These are phyloP conservation scores for Semaprochilodus insignis DNA, from an alignment of 2,797 vertebrate genomes.

Conservation along the genomic window DNA sequence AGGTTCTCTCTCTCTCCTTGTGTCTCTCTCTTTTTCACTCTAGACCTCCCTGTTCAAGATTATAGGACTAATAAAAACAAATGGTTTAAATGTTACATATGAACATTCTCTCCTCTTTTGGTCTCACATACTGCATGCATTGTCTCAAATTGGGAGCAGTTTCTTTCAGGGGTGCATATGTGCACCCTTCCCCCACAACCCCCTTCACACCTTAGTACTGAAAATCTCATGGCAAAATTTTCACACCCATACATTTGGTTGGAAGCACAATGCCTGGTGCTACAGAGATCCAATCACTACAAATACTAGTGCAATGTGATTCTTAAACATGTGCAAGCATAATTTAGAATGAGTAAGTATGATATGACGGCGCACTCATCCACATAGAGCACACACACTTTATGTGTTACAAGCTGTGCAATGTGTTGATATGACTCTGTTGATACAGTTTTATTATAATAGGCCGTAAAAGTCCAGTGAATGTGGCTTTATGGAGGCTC, in stretches of 20 bases:
- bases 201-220: constrained; percentile 49
- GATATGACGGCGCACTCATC: neutral
- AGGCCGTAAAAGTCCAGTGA: neutral
- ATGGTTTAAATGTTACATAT: neutral
- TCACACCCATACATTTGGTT: constrained; percentile 45
- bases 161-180: constrained; percentile 28
- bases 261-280: neutral
- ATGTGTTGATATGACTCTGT: neutral
- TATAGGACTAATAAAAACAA: neutral
- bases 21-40: neutral
- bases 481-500: neutral
- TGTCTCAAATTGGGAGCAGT: constrained; percentile 14
- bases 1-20: too few relatives aligned
- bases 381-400: neutral
- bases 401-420: neutral
- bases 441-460: constrained; percentile 19
- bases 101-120: neutral
- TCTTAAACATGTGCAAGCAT: neutral
- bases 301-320: neutral
- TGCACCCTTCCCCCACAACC: constrained; percentile 22
- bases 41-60: neutral
- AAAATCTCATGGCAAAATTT: constrained; percentile 52
- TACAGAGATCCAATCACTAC: neutral
- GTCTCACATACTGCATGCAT: neutral
- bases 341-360: neutral